Conservation (phyloP, 2,888 invertebrate genomes). For the Diadromus collaris region DNA sequence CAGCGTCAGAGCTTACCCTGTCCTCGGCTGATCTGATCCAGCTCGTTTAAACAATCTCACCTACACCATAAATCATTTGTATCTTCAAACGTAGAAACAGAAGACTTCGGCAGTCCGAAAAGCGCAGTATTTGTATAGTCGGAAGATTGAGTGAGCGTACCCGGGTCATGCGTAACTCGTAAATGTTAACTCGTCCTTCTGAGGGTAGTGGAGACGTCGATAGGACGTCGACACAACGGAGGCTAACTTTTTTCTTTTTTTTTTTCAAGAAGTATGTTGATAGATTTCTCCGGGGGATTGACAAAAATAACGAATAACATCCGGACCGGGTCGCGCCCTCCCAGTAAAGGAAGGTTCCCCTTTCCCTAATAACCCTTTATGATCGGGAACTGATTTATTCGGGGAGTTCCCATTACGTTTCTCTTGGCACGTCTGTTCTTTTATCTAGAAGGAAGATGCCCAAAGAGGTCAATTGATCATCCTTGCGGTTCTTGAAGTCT, state of each 20-base stretch:
- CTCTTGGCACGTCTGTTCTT: not conserved
- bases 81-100: not conserved
- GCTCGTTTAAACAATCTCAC: not conserved
- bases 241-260: not conserved
- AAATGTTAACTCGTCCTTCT: not conserved
- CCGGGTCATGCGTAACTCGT: not conserved
- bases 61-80: not conserved
- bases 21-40: not conserved
- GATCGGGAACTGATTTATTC: not conserved
- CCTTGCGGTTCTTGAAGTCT: constrained; percentile 15
- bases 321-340: not conserved
- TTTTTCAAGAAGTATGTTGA: not conserved
- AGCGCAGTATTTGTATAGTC: not conserved
- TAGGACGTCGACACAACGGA: not conserved
- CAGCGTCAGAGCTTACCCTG: not conserved
- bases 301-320: constrained; percentile 25
- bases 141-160: not conserved
- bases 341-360: not conserved
- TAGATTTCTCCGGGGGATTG: not conserved
- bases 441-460: not conserved
- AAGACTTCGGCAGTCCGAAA: too few relatives aligned
- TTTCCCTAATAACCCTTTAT: constrained; percentile 3
- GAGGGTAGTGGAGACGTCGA: not conserved
- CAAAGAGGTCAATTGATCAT: constrained; percentile 4
- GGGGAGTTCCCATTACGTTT: not conserved